Evolutionary conservation across 1,140 invertebrate genomes (phyloP), one percentile per base, ranked within the genome.

Genomic region (Bombus haemorrhoidalis): DNA sequence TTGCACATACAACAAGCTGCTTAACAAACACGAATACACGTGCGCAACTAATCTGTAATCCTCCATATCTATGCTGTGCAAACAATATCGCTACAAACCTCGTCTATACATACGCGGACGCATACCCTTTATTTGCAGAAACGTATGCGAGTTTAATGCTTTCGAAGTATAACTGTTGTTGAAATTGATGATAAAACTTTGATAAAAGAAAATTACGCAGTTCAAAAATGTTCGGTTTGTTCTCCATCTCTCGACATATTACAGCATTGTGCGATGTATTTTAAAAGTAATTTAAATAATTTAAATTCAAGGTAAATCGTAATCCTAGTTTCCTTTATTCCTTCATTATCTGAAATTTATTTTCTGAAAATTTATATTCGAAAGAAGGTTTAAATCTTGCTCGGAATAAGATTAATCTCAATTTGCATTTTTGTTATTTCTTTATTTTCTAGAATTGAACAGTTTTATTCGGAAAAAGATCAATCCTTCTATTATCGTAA

Each of bases 1-100:
- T 83, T 69, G 64, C 81, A 18, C 47, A 34, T 66, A 53, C 32
- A 10, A 47, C 43, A 34, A 47, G 39, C 41, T 76, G 41, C 81
- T 83, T 68, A 83, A 66, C 64, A 69, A 83, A 83, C 43, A 83
- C 47, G 34, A 78, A 83, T 47, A 83, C 47, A 18, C 41, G 64
- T 66, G 41, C 43, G 32, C 43, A 15, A 6, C 28, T 47, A 62
- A 83, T 78, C 74, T 37, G 28, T 83, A 83, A 83, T 83, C 81
- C 74, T 53, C 22, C 37, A 32, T 57, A 77, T 83, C 47, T 64
- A 37, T 15, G 73, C 47, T 77, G 9, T 5, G 47, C 62, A 83
- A 83, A 83, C 81, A 83, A n/a, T 83, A 69, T 78, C 37, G 81
- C 22, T 57, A 68, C 22, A 37, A 66, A 41, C 62, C 68, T 69